Base-by-base conservation (phyloP, 2,888 invertebrate species). In the Atherix ibis region DNA sequence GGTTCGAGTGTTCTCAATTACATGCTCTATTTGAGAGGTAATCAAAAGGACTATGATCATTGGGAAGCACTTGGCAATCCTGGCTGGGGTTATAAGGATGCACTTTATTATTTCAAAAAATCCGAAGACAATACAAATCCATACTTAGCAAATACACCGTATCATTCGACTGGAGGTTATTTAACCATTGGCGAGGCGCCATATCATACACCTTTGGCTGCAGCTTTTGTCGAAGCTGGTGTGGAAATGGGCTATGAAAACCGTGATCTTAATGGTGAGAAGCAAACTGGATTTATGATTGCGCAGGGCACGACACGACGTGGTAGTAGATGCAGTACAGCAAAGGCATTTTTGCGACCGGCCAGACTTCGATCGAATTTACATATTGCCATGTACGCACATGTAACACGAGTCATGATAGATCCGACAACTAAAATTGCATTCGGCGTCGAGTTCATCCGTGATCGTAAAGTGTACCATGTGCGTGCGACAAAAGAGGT, bases 91-190 rank as follows among this genome's bases (percentile, higher is more conserved):
- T 79, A 75, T 45, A 70, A 76, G 33, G 78, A 84, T 42, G 78
- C 76, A 0, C 61, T 88, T 6, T 71, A 79, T 47, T 88, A 87
- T 50, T 88, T 88, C 57, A 85, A 84, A 53, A 89, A 89, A 54
- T 87, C 87, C 0, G 89, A 89, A 62, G 88, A 89, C 58, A 89
- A 87, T 47, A 71, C 76, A 46, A 91, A 84, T 53, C 85, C 85
- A 0, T 88, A 83, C 48, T 56, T 89, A 39, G 68, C 80, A 1
- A 67, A 74, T 37, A 85, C 84, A 0, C 75, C 74, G 0, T 87
- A 83, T 46, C 87, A 87, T 47, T 68, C 74, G 4, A 75, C 72
- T 1, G 87, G 85, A 2, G 85, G 85, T 0, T 83, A 79, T 49
- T 58, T 88, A 17, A 87, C 88, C 0, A 71, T 89, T 3, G 76